Conservation (phyloP, 1,140 invertebrate genomes). For the Eueides isabella region DNA sequence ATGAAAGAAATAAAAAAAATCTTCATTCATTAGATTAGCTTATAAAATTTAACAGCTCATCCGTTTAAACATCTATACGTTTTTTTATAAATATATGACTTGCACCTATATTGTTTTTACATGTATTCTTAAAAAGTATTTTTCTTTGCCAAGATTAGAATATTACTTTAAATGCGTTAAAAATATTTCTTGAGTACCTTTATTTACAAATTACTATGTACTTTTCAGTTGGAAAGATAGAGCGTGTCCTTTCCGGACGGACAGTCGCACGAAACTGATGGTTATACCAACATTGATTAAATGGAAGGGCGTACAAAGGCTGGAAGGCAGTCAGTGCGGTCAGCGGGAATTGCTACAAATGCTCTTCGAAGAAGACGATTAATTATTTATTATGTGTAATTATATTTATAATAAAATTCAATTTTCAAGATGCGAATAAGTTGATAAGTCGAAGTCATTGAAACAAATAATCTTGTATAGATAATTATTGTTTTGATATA, state of each 20-base stretch:
- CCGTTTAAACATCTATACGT: too few relatives aligned
- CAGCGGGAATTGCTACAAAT: constrained; percentile 86
- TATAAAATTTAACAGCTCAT: too few relatives aligned
- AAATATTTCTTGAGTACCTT: background rate
- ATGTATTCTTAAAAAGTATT: too few relatives aligned
- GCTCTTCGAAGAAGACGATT: constrained; percentile 83
- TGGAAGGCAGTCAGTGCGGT: constrained; percentile 87
- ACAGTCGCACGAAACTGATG: constrained; percentile 85
- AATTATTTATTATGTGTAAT: background rate
- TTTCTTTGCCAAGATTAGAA: too few relatives aligned
- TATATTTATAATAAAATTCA: background rate
- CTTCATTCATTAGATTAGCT: too few relatives aligned
- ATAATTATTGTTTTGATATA: background rate
- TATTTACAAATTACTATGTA: background rate
- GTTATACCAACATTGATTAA: constrained; percentile 88
- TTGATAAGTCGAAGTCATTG: background rate
- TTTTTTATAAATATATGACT: too few relatives aligned
- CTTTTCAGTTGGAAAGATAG: constrained; percentile 88
- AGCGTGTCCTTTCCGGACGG: constrained; percentile 88
- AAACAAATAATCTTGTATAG: background rate
- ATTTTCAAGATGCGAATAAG: background rate
- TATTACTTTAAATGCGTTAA: too few relatives aligned
- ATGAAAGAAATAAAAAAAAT: too few relatives aligned
- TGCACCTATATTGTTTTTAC: too few relatives aligned
- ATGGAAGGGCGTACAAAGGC: constrained; percentile 88